A percentile compares a stretch with the other conserved stretches of the same genome.
phyloP scores from a whole-genome alignment of 2,797 vertebrate genomes.

The Lacerta bilineata region DNA sequence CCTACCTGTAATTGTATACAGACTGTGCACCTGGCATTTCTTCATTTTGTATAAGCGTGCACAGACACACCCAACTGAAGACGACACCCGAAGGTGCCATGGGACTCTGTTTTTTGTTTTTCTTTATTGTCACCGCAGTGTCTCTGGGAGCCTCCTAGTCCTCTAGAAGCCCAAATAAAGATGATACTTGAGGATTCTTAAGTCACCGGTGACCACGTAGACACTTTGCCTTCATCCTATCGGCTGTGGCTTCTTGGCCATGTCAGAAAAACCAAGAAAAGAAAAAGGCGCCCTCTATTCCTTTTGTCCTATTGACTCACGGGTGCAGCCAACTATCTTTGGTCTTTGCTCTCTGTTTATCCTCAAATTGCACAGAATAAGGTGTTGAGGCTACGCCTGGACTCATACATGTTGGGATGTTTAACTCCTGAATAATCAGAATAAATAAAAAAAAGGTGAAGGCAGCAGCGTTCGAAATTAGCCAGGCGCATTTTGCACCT shows the following conservation, averaged over 20 bases:
- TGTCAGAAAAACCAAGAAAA: not conserved
- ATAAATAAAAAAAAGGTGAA: too few species aligned
- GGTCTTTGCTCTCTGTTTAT: not conserved
- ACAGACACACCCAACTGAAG: too few species aligned
- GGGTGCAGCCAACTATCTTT: not conserved
- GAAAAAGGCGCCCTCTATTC: not conserved
- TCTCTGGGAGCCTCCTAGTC: not conserved
- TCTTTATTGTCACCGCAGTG: not conserved
- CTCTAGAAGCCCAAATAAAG: not conserved
- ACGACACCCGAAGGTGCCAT: not conserved
- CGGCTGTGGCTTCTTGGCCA: not conserved
- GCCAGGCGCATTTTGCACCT: too few species aligned
- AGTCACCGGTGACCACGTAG: too few species aligned
- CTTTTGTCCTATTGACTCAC: not conserved
- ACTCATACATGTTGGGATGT: too few species aligned
- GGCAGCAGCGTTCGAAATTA: too few species aligned
- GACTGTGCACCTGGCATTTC: not conserved
- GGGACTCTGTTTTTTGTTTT: not conserved
- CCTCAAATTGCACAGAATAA: accelerated
- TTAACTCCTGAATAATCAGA: too few species aligned
- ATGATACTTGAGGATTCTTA: not conserved
- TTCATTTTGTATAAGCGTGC: too few species aligned
- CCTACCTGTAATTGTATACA: too few species aligned
- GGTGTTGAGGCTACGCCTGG: too few species aligned
- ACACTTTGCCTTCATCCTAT: not conserved